These are phyloP conservation scores for Pocota personata DNA, from an alignment of 2,888 invertebrate species.

Conservation along the genomic window DNA sequence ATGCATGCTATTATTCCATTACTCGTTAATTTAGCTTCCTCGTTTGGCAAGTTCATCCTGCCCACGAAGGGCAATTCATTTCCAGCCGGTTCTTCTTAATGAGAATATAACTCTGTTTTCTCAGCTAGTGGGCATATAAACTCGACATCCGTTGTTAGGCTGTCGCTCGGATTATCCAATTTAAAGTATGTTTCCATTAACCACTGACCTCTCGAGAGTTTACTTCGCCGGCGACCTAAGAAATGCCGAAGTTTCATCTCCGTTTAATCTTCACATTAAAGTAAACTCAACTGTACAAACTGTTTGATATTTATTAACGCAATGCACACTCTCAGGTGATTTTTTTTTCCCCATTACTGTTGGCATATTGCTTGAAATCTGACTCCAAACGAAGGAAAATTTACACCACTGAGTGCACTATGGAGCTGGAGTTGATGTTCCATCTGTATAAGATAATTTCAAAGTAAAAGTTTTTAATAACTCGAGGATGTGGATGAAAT, in stretches of 20 bases:
- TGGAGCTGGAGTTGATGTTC: slow-evolving; percentile 9
- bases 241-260: background rate
- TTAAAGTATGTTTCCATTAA: background rate
- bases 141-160: too few relatives aligned
- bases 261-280: background rate
- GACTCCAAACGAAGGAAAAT: background rate
- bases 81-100: too few relatives aligned
- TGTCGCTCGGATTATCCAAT: too few relatives aligned
- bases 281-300: background rate
- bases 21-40: too few relatives aligned
- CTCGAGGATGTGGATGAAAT: slow-evolving; percentile 58
- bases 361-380: background rate
- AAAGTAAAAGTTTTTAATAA: slow-evolving; percentile 72
- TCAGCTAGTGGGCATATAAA: too few relatives aligned
- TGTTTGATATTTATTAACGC: background rate
- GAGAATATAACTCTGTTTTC: too few relatives aligned
- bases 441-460: slow-evolving; percentile 29
- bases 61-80: too few relatives aligned
- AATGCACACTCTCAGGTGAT: background rate
- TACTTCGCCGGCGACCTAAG: background rate
- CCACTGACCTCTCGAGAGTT: background rate
- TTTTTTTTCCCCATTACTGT: background rate
- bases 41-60: too few relatives aligned
- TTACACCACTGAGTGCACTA: slow-evolving; percentile 19
- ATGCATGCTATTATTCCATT: too few relatives aligned